Percentiles rank a stretch among this genome's conserved stretches.
These are phyloP conservation scores for Phallusia fumigata DNA, from an alignment of 23 tunicate species.

Conservation along the genomic window DNA sequence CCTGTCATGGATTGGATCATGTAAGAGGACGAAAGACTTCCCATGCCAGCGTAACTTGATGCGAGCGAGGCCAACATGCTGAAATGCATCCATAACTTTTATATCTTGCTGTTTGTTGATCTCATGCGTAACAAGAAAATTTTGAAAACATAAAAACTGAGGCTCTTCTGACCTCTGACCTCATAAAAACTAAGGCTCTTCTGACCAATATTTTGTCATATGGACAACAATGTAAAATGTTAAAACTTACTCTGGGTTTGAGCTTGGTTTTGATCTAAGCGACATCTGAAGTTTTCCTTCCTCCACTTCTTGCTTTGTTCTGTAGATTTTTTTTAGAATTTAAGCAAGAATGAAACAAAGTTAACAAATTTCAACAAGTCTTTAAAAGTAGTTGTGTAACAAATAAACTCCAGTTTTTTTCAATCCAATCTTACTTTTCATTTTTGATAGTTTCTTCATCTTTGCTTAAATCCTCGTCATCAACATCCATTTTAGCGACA, in stretches of 20 bases:
- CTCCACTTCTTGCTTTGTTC: neutral
- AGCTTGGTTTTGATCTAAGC: constrained; percentile 32
- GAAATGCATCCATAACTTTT: neutral
- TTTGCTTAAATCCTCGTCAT: constrained; percentile 13
- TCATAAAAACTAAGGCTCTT: too few species aligned
- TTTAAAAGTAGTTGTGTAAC: too few species aligned
- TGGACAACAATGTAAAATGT: too few species aligned
- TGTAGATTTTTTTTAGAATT: too few species aligned
- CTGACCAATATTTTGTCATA: too few species aligned
- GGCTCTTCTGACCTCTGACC: too few species aligned
- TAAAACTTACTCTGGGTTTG: neutral
- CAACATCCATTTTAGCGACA: constrained; percentile 15
- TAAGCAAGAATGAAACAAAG: too few species aligned
- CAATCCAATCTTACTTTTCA: constrained; percentile 16
- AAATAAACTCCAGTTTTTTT: too few species aligned
- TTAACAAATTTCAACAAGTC: too few species aligned
- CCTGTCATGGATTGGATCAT: constrained; percentile 29
- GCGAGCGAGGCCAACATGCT: constrained; percentile 5
- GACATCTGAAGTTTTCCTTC: constrained; percentile 33
- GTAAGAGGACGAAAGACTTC: constrained; percentile 11
- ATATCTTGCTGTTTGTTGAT: too few species aligned
- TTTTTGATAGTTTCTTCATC: neutral
- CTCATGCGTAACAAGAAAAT: too few species aligned
- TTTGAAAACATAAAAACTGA: too few species aligned
- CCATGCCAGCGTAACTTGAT: constrained; percentile 6